phyloP scores from a whole-genome alignment of 2,797 vertebrate genomes.

The Tarsius wallacei region DNA sequence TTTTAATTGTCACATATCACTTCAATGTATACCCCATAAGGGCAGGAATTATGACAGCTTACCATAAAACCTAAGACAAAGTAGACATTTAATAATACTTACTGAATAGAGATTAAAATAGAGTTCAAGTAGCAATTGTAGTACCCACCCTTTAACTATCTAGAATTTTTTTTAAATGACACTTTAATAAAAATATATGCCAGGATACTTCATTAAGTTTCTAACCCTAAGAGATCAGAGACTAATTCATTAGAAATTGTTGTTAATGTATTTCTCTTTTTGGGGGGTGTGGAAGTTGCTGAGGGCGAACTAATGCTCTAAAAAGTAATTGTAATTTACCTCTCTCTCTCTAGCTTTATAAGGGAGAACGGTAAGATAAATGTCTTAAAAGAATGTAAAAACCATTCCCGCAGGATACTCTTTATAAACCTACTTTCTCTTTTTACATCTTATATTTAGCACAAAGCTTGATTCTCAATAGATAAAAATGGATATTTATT shows the following conservation, averaged over 20 bases:
- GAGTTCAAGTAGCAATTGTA: too few relatives aligned
- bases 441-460: neutral
- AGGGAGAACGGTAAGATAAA: neutral
- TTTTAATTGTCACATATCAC: too few relatives aligned
- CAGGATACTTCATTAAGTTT: neutral
- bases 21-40: too few relatives aligned
- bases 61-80: too few relatives aligned
- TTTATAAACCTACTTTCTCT: neutral
- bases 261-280: neutral
- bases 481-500: neutral
- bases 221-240: neutral
- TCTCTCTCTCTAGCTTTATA: neutral
- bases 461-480: neutral
- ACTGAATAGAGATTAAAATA: too few relatives aligned
- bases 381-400: neutral
- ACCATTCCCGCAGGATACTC: neutral
- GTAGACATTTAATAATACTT: too few relatives aligned
- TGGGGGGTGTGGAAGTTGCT: neutral
- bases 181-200: neutral
- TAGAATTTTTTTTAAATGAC: neutral
- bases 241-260: neutral
- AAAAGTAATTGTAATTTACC: neutral
- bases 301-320: neutral
- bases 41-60: too few relatives aligned
- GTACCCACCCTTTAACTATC: too few relatives aligned